Evolutionary conservation across 2,888 invertebrate species (phyloP).

Genomic region (Acrocyrtus sp.): DNA sequence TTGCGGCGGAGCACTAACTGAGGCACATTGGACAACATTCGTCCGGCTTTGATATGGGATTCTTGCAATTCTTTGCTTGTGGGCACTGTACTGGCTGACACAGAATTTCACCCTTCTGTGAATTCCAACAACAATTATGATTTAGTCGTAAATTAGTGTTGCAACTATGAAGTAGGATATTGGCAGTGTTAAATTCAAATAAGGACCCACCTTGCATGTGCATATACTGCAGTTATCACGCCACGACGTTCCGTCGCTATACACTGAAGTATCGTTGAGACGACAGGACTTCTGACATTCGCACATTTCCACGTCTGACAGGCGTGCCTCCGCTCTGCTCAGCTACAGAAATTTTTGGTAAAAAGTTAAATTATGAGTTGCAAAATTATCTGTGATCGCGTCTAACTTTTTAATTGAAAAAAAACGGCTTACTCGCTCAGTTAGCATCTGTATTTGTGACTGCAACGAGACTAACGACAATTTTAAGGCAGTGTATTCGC

Average conservation of each 20-base stretch:
- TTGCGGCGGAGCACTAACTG: too few species aligned
- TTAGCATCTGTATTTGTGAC: constrained; percentile 82
- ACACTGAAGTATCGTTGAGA: constrained; percentile 78
- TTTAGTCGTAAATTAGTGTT: background rate
- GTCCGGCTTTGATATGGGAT: constrained; percentile 80
- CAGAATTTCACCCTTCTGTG: constrained; percentile 84
- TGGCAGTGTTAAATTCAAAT: too few species aligned
- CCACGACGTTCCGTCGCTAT: constrained; percentile 87
- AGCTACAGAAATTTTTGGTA: constrained; percentile 70
- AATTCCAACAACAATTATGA: constrained; percentile 33
- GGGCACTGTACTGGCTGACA: constrained; percentile 87
- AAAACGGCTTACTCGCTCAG: constrained; percentile 77
- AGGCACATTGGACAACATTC: constrained; percentile 89
- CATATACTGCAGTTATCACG: constrained; percentile 86
- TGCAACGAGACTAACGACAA: constrained; percentile 83
- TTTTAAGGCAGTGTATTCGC: constrained; percentile 86
- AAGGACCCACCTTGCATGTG: constrained; percentile 78
- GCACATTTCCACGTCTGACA: constrained; percentile 84
- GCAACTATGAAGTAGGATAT: too few species aligned
- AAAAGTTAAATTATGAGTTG: background rate
- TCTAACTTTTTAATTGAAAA: too few species aligned
- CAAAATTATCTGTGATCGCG: background rate
- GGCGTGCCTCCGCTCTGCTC: constrained; percentile 81
- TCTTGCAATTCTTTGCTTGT: constrained; percentile 78
- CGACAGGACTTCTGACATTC: constrained; percentile 91